phyloP scores from a whole-genome alignment of 2,888 invertebrate species.

The Apamea crenata region DNA sequence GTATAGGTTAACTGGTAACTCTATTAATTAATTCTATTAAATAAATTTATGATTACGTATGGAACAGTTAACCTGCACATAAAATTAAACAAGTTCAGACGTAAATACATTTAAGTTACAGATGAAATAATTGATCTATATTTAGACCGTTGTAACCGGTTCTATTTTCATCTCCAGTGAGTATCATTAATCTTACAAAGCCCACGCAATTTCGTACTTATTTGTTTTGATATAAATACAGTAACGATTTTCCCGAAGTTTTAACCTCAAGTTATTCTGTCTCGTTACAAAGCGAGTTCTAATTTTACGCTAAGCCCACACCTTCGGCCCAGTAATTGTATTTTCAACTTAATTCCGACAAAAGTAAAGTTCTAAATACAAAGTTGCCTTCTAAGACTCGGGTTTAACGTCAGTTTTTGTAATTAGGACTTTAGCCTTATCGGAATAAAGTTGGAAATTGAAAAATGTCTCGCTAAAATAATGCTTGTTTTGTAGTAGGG shows the following conservation, averaged over 20 bases:
- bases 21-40: no score
- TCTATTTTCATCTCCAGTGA: background rate
- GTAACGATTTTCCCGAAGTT: background rate
- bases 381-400: background rate
- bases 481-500: background rate
- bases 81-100: background rate
- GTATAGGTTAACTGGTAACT: background rate
- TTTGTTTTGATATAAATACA: background rate
- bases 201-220: background rate
- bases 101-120: background rate
- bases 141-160: background rate
- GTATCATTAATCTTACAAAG: background rate
- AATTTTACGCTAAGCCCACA: background rate
- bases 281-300: background rate
- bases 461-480: no score
- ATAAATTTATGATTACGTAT: background rate
- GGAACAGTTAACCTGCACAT: background rate
- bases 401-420: background rate
- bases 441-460: background rate
- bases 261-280: background rate
- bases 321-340: background rate
- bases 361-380: background rate
- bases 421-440: background rate
- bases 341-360: background rate
- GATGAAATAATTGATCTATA: background rate